phyloP scores from a whole-genome alignment of 2,888 invertebrate species.

The Enchytraeus crypticus region DNA sequence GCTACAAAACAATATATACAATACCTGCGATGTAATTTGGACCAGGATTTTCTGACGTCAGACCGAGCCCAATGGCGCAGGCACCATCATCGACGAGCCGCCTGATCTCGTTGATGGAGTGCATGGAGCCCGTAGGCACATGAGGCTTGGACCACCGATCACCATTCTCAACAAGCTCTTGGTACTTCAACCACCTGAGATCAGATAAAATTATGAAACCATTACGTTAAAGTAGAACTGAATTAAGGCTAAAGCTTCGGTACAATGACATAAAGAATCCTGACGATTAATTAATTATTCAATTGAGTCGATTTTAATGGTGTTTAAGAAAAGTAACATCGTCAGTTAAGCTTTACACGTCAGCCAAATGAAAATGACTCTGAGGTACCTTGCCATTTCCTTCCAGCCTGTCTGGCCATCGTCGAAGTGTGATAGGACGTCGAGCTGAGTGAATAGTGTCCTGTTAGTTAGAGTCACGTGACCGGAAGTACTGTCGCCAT shows the following conservation, averaged over 20 bases:
- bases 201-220: too few species aligned
- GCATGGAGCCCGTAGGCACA: slow-evolving; percentile 90
- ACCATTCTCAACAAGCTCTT: slow-evolving; percentile 87
- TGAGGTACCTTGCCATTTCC: slow-evolving; percentile 27
- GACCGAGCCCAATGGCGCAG: slow-evolving; percentile 12
- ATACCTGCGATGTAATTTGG: slow-evolving; percentile 19
- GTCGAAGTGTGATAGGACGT: slow-evolving; percentile 24
- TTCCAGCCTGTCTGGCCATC: slow-evolving; percentile 27
- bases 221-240: too few species aligned
- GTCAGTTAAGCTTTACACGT: too few species aligned
- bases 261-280: too few species aligned
- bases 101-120: slow-evolving; percentile 87
- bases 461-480: too few species aligned
- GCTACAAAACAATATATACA: too few species aligned
- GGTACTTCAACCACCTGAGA: slow-evolving; percentile 60
- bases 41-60: slow-evolving; percentile 5
- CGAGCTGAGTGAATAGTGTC: slow-evolving; percentile 30
- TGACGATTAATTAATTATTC: too few species aligned
- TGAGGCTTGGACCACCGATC: slow-evolving; percentile 90
- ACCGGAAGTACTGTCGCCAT: too few species aligned
- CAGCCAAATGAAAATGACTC: too few species aligned
- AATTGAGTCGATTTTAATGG: too few species aligned
- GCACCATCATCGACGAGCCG: slow-evolving; percentile 71
- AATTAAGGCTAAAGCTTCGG: too few species aligned
- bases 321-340: too few species aligned